Percentiles rank a stretch among this genome's conserved stretches.
These are phyloP conservation scores for Timema podura DNA, from an alignment of 2,888 invertebrate genomes.

Conservation along the genomic window DNA sequence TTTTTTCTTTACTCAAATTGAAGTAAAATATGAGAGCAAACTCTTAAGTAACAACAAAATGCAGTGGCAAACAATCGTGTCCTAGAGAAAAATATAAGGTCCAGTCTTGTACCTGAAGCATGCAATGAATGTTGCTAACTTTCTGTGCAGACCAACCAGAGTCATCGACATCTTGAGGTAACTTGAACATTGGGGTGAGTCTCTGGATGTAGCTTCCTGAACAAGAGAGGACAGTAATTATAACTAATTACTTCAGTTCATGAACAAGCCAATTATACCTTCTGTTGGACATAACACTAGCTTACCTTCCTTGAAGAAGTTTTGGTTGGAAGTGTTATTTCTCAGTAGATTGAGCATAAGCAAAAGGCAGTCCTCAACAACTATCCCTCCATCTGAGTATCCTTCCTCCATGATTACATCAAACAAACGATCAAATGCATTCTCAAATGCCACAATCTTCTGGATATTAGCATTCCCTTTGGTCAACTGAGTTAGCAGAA, in stretches of 20 bases:
- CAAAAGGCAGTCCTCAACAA: slow-evolving; percentile 95
- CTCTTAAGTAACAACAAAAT: too few species aligned
- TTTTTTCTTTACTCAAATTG: too few species aligned
- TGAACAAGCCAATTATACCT: too few species aligned
- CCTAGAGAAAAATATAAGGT: too few species aligned
- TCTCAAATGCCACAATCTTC: slow-evolving; percentile 98
- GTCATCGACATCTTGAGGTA: slow-evolving; percentile 68
- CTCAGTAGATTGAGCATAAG: slow-evolving; percentile 89
- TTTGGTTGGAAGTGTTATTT: slow-evolving; percentile 96
- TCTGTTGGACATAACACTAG: too few species aligned
- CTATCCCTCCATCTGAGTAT: slow-evolving; percentile 91
- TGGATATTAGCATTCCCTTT: slow-evolving; percentile 96
- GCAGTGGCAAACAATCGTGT: too few species aligned
- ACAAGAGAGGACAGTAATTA: too few species aligned
- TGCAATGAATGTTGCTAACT: slow-evolving; percentile 88
- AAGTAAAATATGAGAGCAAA: too few species aligned
- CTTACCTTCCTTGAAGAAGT: slow-evolving; percentile 93
- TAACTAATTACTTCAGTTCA: too few species aligned
- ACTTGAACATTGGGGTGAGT: slow-evolving; percentile 81
- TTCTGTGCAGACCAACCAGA: slow-evolving; percentile 89
- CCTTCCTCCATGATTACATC: slow-evolving; percentile 92
- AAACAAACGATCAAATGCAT: slow-evolving; percentile 92
- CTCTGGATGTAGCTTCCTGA: slow-evolving; percentile 84
- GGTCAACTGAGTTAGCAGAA: slow-evolving; percentile 87
- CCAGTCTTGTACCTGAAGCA: slow-evolving; percentile 89